A percentile compares a stretch with the other conserved stretches of the same genome.
Evolutionary conservation across 2,797 vertebrate genomes (phyloP).

Genomic region (Peromyscus eremicus): DNA sequence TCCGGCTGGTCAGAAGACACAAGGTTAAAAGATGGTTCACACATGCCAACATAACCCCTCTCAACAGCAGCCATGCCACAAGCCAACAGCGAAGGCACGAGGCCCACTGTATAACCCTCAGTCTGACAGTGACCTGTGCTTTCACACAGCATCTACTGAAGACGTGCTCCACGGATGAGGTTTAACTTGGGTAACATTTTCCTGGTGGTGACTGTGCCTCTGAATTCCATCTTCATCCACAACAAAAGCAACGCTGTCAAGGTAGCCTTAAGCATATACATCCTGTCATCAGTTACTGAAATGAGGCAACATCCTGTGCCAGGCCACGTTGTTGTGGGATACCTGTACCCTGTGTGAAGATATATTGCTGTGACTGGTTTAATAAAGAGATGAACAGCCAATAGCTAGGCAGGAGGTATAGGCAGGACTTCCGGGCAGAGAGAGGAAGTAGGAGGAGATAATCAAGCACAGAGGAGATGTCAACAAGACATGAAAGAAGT

Average conservation of each 20-base stretch:
- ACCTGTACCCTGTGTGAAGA: not conserved
- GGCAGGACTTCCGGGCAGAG: not conserved
- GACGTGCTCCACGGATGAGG: not conserved
- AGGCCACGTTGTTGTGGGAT: not conserved
- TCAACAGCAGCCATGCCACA: not conserved
- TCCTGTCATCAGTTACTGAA: constrained; percentile 4
- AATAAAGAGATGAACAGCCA: not conserved
- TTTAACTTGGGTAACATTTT: constrained; percentile 24
- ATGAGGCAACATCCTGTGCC: constrained; percentile 17
- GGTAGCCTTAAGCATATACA: not conserved
- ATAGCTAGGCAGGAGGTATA: not conserved
- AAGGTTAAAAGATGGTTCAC: constrained; percentile 39
- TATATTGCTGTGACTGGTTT: not conserved
- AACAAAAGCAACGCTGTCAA: constrained; percentile 40
- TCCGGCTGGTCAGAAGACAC: constrained; percentile 32
- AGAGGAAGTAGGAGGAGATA: not conserved
- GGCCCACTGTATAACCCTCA: not conserved
- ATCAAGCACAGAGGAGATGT: not conserved
- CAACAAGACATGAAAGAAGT: not conserved
- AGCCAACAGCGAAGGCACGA: constrained; percentile 9
- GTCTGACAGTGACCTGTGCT: not conserved
- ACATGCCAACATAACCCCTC: not conserved
- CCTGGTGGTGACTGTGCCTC: constrained; percentile 29
- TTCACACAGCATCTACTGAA: not conserved
- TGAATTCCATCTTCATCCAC: constrained; percentile 5